These are phyloP conservation scores for Cochlearius cochlearius DNA, from an alignment of 2,113 vertebrate genomes.

Conservation along the genomic window DNA sequence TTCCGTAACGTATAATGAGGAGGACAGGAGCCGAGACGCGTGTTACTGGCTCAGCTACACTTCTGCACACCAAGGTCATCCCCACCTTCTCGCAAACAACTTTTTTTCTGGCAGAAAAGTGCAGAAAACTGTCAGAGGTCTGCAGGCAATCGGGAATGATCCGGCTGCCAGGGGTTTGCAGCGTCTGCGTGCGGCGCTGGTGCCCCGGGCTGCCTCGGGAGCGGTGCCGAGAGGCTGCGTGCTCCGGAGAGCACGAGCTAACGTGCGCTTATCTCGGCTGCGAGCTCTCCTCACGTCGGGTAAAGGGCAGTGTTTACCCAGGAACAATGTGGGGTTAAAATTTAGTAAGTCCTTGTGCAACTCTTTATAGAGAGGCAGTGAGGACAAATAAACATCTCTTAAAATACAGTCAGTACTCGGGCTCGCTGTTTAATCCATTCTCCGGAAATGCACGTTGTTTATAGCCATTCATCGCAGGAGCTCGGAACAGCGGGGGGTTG, in stretches of 20 bases:
- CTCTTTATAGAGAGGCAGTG: not conserved
- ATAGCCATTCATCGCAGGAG: not conserved
- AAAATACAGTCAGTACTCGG: not conserved
- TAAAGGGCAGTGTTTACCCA: slow-evolving; percentile 1
- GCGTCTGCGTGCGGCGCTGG: not conserved
- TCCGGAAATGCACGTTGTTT: slow-evolving; percentile 29
- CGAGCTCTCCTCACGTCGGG: fast-evolving
- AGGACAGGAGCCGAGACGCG: not conserved
- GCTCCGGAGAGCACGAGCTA: not conserved
- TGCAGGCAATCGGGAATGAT: not conserved
- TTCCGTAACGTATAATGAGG: not conserved
- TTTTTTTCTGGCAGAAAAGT: not conserved
- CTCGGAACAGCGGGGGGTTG: slow-evolving; percentile 2
- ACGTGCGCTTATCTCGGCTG: not conserved
- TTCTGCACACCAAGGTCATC: not conserved
- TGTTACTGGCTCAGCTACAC: not conserved
- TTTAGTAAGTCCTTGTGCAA: slow-evolving; percentile 43
- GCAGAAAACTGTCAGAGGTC: not conserved
- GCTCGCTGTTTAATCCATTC: not conserved
- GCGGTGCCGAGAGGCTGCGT: not conserved
- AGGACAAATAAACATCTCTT: slow-evolving; percentile 59
- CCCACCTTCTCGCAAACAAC: not conserved
- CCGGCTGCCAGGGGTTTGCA: not conserved
- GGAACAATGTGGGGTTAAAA: slow-evolving; percentile 43
- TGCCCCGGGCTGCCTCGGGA: not conserved